Percentiles rank a stretch among this genome's conserved stretches.
These are phyloP conservation scores for Limulus polyphemus DNA, from an alignment of 2,888 invertebrate species.

Conservation along the genomic window DNA sequence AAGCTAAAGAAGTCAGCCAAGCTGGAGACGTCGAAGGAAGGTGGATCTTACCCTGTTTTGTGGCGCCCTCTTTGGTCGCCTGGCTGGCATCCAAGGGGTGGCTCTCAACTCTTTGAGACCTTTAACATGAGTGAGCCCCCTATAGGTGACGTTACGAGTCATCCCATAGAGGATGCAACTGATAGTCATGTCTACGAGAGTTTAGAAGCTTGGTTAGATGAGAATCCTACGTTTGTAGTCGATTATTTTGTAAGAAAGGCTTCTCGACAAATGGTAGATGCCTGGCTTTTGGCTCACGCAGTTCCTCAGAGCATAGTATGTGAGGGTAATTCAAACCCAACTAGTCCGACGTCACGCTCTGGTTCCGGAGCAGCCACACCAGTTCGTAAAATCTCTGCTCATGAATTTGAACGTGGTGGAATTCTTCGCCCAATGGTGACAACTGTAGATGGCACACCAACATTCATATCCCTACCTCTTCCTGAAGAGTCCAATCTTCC, in stretches of 20 bases:
- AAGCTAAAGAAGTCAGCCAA: neutral
- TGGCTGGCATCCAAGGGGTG: slow-evolving; percentile 19
- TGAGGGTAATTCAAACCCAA: slow-evolving; percentile 30
- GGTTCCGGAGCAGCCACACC: slow-evolving; percentile 86
- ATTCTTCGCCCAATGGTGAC: slow-evolving; percentile 83
- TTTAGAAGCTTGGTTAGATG: slow-evolving; percentile 91
- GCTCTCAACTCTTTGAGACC: slow-evolving; percentile 4
- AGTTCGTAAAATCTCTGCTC: slow-evolving; percentile 83
- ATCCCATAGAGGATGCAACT: neutral
- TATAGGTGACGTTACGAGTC: too few relatives aligned
- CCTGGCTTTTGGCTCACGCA: slow-evolving; percentile 72
- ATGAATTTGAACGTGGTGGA: slow-evolving; percentile 89
- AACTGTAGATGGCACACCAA: slow-evolving; percentile 85
- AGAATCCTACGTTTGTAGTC: slow-evolving; percentile 88
- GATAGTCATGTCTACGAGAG: slow-evolving; percentile 20
- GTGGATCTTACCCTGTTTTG: slow-evolving; percentile 4
- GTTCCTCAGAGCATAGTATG: slow-evolving; percentile 31
- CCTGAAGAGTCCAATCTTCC: too few relatives aligned
- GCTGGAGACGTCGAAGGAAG: neutral
- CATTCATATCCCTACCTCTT: slow-evolving; percentile 52
- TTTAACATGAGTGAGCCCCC: neutral
- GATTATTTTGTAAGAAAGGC: slow-evolving; percentile 92
- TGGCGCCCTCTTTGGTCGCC: slow-evolving; percentile 27
- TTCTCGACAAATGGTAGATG: slow-evolving; percentile 79
- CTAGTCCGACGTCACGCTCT: slow-evolving; percentile 46